Base-by-base conservation (phyloP, 2,113 vertebrate species). In the Poicephalus meyeri region DNA sequence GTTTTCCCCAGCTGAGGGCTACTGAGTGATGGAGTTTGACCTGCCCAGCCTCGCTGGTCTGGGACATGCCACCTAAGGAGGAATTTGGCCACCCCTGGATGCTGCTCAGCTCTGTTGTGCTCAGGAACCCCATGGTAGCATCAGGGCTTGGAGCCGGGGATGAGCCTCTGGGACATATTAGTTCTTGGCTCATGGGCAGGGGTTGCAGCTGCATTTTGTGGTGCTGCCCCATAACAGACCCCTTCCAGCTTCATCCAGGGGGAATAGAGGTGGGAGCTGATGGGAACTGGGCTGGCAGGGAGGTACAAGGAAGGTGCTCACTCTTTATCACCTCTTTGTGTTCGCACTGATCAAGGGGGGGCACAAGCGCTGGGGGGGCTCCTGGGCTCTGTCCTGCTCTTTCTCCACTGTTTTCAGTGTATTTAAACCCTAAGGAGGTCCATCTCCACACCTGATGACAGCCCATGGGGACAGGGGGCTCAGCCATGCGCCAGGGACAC, bases 71-170 rank as follows among this genome's bases (percentile, higher is more conserved):
- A 50, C 46, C 44, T 35, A 46, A 76, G 72, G 79, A 76, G 50
- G 70, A 76, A 56, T 66, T 37, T 61, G 63, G 50, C 29, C 37
- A 69, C 13, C 24, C 5, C 23, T 60, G 53, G 44, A 8, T 52
- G 44, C 41, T 89, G 41, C 77, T 61, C 5, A 2, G 53, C 63
- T 93, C 72, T 1, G 1, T 0, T 2, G 46, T 17, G 29, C 23
- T 44, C 1, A 2, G 42, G 60, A 79, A 49, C 7, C 18, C 12
- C 25, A 3, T 1, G 4, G 15, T 11, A 60, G 37, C 1, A 1
- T 1, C 3, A 1, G 28, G 17, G 8, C 53, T 56, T 49, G 53
- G 24, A 80, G 35, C 16, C 44, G 11, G 35, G 31, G 73, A 9
- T 0, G 2, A 68, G 26, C 16, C 47, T 31, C 18, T 13, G 25